phyloP scores from a whole-genome alignment of 2,113 vertebrate species.

The Rhegmatorhina hoffmannsi region DNA sequence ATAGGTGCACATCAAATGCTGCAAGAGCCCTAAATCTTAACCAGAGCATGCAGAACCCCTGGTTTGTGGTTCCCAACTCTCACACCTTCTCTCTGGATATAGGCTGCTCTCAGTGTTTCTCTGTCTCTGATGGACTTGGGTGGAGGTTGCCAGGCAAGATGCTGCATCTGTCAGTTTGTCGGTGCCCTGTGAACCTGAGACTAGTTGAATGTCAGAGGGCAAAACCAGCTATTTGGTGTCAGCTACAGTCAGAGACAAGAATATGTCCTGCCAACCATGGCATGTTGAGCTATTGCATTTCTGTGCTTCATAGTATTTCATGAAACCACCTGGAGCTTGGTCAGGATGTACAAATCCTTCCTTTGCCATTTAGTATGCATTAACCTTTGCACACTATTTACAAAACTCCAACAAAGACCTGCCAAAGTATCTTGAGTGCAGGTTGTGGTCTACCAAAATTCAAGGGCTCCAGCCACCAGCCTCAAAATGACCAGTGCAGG shows the following conservation, averaged over 20 bases:
- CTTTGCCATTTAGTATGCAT: neutral
- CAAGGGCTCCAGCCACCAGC: neutral
- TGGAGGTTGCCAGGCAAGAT: neutral
- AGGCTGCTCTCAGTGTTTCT: neutral
- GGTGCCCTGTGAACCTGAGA: neutral
- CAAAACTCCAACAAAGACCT: neutral
- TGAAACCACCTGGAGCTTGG: neutral
- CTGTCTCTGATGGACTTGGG: neutral
- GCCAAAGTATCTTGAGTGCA: neutral
- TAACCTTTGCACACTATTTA: neutral
- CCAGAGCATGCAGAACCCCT: neutral
- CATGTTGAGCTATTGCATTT: rapidly evolving
- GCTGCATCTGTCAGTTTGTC: neutral
- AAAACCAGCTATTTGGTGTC: neutral
- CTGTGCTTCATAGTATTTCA: neutral
- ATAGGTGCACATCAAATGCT: neutral
- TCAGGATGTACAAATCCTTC: neutral
- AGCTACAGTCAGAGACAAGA: neutral
- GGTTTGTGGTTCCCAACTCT: neutral
- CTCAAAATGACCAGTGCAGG: neutral
- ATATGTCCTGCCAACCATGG: rapidly evolving
- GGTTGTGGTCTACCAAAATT: neutral
- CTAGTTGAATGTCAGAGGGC: neutral
- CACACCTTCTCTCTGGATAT: neutral
- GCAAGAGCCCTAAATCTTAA: neutral